Conservation (phyloP, 2,888 invertebrate species). For the Meta bourneti region DNA sequence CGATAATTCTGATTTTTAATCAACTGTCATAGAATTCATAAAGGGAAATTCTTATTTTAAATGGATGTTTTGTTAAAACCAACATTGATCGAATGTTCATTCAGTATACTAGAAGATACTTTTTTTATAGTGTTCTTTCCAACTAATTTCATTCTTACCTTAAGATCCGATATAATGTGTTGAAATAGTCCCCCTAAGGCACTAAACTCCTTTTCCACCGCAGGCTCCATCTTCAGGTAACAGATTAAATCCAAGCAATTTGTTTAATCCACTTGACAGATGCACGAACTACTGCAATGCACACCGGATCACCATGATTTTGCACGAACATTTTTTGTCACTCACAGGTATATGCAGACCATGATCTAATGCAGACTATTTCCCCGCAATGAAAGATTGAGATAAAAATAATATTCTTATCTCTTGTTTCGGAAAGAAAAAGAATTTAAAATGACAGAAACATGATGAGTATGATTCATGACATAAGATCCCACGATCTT, state of each 20-base stretch:
- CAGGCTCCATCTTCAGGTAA: constrained; percentile 56
- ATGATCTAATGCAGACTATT: neutral
- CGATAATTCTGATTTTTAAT: too few relatives aligned
- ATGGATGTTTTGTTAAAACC: too few relatives aligned
- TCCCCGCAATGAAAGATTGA: neutral
- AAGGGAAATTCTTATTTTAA: too few relatives aligned
- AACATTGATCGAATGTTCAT: too few relatives aligned
- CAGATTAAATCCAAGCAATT: neutral
- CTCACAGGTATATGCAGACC: neutral
- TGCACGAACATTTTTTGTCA: neutral
- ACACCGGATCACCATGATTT: constrained; percentile 4
- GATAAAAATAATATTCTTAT: neutral
- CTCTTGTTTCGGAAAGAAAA: constrained; percentile 16
- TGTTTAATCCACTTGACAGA: constrained; percentile 15
- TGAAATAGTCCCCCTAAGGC: constrained; percentile 96
- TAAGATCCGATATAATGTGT: constrained; percentile 97
- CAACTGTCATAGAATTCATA: too few relatives aligned
- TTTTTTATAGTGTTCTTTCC: too few relatives aligned
- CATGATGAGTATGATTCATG: constrained; percentile 22
- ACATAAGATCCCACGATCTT: constrained; percentile 2
- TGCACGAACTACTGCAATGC: neutral
- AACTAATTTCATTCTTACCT: constrained; percentile 85
- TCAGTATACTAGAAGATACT: too few relatives aligned
- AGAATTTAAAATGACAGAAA: constrained; percentile 1
- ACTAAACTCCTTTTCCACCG: constrained; percentile 87